phyloP scores from a whole-genome alignment of 2,113 vertebrate species.

The Prinia subflava region DNA sequence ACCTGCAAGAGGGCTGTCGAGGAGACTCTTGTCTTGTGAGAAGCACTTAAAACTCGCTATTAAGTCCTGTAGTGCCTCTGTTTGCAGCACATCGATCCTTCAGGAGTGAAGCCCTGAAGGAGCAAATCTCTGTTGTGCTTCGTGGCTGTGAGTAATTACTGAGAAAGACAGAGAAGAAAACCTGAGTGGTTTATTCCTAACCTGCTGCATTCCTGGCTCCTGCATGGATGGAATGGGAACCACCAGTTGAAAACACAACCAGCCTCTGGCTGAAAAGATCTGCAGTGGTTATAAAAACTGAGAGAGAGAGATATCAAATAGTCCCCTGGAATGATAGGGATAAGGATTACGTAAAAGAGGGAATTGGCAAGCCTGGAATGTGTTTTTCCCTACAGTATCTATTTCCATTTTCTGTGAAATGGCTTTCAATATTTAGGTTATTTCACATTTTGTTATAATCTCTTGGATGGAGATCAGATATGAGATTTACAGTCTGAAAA shows the following conservation, averaged over 20 bases:
- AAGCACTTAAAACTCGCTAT: neutral
- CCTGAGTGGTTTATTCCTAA: neutral
- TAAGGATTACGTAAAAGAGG: constrained; percentile 27
- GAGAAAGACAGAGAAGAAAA: neutral
- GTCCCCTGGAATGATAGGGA: neutral
- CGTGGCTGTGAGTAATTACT: neutral
- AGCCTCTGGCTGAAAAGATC: neutral
- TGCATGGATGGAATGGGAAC: neutral
- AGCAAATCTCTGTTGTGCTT: neutral
- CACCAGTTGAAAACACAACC: neutral
- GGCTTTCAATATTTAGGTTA: constrained; percentile 44
- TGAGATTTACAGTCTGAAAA: constrained; percentile 26
- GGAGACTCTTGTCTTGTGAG: neutral
- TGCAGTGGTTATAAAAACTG: neutral
- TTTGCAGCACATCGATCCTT: neutral
- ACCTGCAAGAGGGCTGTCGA: neutral
- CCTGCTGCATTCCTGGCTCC: neutral
- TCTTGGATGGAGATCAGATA: constrained; percentile 49
- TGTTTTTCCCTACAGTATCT: constrained; percentile 53
- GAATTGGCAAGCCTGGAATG: constrained; percentile 38
- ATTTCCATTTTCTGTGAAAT: constrained; percentile 55
- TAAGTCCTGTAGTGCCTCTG: neutral
- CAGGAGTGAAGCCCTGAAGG: neutral
- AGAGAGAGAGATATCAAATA: neutral
- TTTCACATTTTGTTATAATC: neutral